Evolutionary conservation across 2,888 invertebrate genomes (phyloP).

Genomic region (Drosophila kokeensis): DNA sequence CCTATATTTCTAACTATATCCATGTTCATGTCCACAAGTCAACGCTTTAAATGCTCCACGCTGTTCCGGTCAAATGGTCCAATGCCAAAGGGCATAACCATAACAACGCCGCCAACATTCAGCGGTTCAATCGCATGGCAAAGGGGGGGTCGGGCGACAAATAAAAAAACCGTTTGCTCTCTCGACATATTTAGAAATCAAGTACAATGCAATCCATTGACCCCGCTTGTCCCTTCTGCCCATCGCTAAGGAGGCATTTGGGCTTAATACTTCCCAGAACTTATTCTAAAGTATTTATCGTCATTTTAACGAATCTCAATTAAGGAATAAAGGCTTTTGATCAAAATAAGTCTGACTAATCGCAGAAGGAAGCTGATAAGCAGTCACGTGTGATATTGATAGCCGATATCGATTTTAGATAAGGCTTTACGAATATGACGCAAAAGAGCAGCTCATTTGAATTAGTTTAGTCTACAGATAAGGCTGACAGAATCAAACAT

Average conservation of each 20-base stretch:
- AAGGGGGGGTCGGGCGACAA: constrained; percentile 1
- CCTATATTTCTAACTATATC: constrained; percentile 3
- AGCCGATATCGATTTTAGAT: constrained; percentile 45
- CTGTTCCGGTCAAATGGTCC: constrained; percentile 73
- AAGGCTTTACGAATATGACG: constrained; percentile 26
- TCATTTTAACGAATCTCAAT: not conserved
- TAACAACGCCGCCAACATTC: constrained; percentile 65
- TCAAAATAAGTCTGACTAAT: constrained; percentile 1
- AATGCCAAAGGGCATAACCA: constrained; percentile 75
- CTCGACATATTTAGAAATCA: constrained; percentile 34
- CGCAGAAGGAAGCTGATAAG: constrained; percentile 2
- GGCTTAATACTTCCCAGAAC: not conserved
- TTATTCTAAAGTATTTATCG: not conserved
- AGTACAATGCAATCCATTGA: constrained; percentile 26
- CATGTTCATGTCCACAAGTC: constrained; percentile 42
- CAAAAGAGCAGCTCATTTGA: constrained; percentile 11
- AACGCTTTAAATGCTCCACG: constrained; percentile 71
- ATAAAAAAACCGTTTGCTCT: constrained; percentile 36
- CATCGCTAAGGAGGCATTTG: not conserved
- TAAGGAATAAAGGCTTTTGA: not conserved
- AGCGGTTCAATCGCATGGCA: constrained; percentile 12
- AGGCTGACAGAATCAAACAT: constrained; percentile 29
- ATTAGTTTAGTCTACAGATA: constrained; percentile 30
- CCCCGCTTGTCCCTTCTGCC: not conserved
- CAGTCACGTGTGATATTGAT: constrained; percentile 41